Base-by-base conservation (phyloP, 2,888 invertebrate species). In the Pollenia labialis region DNA sequence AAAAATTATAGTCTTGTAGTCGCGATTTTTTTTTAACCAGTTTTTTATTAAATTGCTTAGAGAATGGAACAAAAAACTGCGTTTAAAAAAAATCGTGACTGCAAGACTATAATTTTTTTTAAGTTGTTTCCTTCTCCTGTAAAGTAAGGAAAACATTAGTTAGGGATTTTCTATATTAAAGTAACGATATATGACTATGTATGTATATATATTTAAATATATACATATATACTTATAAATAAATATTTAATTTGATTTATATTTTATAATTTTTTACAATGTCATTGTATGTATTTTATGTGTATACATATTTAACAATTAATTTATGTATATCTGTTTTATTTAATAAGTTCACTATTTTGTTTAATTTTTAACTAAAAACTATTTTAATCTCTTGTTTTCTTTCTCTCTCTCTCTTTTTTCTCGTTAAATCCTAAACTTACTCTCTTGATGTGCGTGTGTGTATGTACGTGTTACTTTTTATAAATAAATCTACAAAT, bases 381-480 rank as follows among this genome's bases (percentile, higher is more conserved):
- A 80, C 68, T 69, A 69, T 80, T 75, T 62, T 64, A 74, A 75
- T 76, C 46, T 81, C n/a, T 79, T 18, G 14, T 46, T 50, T 66
- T 66, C 54, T 82, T 74, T 79, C 46, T 60, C 32, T 64, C 46
- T 60, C 32, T 64, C 18, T 71, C 52, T 84, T 56, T 83, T 60
- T 72, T 77, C 68, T 82, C 71, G 79, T 74, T 62, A 23, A 62
- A 76, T 64, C 44, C 54, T 46, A 42, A 56, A 71, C 56, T 71
- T 64, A 71, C 50, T 62, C 52, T 87, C 62, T 83, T 72, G 76
- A 77, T 84, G 81, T 85, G 72, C 84, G 83, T 84, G 60, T 32
- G 32, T 32, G 32, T 46, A 16, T 84, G 48, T 87, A 56, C 83
- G 83, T 87, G 44, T 58, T n/a, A 56, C 18, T 60, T 23, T 54